phyloP scores from a whole-genome alignment of 2,888 invertebrate genomes.

The Agriopis aurantiaria region DNA sequence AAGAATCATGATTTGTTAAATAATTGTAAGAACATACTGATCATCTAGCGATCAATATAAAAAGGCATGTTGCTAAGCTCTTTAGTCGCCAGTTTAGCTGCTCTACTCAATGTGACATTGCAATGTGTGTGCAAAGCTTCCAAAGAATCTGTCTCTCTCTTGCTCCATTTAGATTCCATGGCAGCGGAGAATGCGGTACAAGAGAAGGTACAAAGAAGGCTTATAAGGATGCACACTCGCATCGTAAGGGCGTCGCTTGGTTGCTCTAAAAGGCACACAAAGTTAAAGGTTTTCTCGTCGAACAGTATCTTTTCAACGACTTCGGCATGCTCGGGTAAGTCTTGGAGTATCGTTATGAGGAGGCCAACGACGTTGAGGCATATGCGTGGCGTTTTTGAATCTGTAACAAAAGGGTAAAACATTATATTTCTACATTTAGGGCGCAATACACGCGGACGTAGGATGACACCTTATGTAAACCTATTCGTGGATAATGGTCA shows the following conservation, averaged over 20 bases:
- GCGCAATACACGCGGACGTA: no score
- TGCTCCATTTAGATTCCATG: slow-evolving; percentile 87
- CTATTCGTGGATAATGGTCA: no score
- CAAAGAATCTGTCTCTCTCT: slow-evolving; percentile 84
- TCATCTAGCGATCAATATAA: slow-evolving; percentile 62
- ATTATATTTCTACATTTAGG: not conserved
- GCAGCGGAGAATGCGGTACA: slow-evolving; percentile 87
- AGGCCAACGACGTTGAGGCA: slow-evolving; percentile 90
- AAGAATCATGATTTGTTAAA: slow-evolving; percentile 89
- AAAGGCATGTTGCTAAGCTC: slow-evolving; percentile 85
- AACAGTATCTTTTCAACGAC: slow-evolving; percentile 91
- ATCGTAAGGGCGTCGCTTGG: slow-evolving; percentile 86
- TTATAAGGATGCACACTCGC: slow-evolving; percentile 90
- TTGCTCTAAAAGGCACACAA: slow-evolving; percentile 86
- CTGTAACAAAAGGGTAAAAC: slow-evolving; percentile 58
- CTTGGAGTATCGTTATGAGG: slow-evolving; percentile 90
- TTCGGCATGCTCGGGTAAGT: slow-evolving; percentile 91
- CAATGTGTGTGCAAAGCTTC: slow-evolving; percentile 88
- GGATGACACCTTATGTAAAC: no score
- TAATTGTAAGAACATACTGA: no score
- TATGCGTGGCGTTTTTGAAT: slow-evolving; percentile 86
- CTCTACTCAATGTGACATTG: slow-evolving; percentile 87
- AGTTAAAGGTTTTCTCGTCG: slow-evolving; percentile 79
- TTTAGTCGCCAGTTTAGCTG: slow-evolving; percentile 84
- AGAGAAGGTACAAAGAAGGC: slow-evolving; percentile 89